phyloP scores from a whole-genome alignment of 2,797 vertebrate genomes.

The Harpagifer antarcticus region DNA sequence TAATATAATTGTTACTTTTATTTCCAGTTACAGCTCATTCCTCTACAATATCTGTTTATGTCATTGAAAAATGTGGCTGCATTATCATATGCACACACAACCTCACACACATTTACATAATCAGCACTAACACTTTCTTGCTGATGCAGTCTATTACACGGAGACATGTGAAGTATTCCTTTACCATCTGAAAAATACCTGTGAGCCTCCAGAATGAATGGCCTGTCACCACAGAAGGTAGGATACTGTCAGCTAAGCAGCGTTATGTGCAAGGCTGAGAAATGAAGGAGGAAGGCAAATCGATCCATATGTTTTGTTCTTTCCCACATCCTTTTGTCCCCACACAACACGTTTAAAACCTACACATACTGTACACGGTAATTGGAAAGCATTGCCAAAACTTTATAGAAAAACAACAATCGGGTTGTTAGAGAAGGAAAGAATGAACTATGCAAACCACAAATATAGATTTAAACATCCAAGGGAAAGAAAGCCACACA shows the following conservation, averaged over 20 bases:
- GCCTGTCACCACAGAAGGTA: slow-evolving; percentile 43
- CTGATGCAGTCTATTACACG: slow-evolving; percentile 36
- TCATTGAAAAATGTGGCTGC: slow-evolving; percentile 20
- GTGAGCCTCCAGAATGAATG: slow-evolving; percentile 51
- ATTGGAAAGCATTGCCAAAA: slow-evolving; percentile 21
- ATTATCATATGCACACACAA: slow-evolving; percentile 8
- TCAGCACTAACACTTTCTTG: slow-evolving; percentile 56
- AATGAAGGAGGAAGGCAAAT: slow-evolving; percentile 36
- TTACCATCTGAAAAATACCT: slow-evolving; percentile 45
- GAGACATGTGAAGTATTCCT: slow-evolving; percentile 12
- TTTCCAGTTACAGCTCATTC: background rate
- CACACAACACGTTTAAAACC: slow-evolving; percentile 14
- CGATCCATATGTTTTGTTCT: slow-evolving; percentile 36
- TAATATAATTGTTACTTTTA: background rate
- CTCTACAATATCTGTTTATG: background rate
- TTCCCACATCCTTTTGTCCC: background rate
- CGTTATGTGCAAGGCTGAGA: slow-evolving; percentile 8
- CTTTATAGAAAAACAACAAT: slow-evolving; percentile 17
- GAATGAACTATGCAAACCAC: slow-evolving; percentile 34
- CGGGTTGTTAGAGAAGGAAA: slow-evolving; percentile 16
- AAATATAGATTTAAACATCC: slow-evolving; percentile 42
- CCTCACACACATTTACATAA: slow-evolving; percentile 10
- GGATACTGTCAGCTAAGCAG: slow-evolving; percentile 45
- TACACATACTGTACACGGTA: background rate
- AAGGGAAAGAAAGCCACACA: slow-evolving; percentile 30